Conservation (phyloP, 2,113 vertebrate species). For the Chaenocephalus aceratus region DNA sequence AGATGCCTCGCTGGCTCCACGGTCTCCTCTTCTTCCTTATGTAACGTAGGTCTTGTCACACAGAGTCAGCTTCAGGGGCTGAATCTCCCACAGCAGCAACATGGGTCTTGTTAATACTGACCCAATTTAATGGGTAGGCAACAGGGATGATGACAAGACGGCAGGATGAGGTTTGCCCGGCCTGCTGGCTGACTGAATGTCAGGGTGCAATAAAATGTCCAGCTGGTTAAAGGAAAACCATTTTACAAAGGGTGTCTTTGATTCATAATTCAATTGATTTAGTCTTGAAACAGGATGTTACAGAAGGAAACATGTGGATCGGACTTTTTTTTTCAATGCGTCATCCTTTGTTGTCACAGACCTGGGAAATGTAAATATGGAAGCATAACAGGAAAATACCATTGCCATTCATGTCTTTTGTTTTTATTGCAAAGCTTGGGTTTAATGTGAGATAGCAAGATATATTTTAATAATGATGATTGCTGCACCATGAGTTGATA, state of each 20-base stretch:
- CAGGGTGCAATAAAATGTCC: constrained; percentile 13
- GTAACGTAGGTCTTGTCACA: constrained; percentile 79
- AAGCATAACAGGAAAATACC: background rate
- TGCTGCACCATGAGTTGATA: background rate
- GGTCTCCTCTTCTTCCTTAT: constrained; percentile 66
- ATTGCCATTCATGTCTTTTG: background rate
- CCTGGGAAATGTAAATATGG: background rate
- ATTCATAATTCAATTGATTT: constrained; percentile 14
- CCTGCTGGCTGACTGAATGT: constrained; percentile 39
- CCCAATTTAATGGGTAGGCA: constrained; percentile 74
- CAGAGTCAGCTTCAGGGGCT: constrained; percentile 73
- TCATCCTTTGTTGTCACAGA: constrained; percentile 1
- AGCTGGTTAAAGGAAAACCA: background rate
- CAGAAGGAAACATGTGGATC: background rate
- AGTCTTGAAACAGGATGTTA: background rate
- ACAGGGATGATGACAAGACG: constrained; percentile 56
- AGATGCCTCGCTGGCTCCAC: constrained; percentile 61
- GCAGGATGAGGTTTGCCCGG: constrained; percentile 35
- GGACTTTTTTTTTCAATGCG: background rate
- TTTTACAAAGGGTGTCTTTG: background rate
- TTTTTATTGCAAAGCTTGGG: background rate
- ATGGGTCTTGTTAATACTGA: constrained; percentile 75
- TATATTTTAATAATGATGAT: background rate
- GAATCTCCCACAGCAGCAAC: constrained; percentile 65
- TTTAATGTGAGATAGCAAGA: background rate